Evolutionary conservation across 2,797 vertebrate species (phyloP), one percentile per base, ranked within the genome.

Genomic region (Spea hammondii): DNA sequence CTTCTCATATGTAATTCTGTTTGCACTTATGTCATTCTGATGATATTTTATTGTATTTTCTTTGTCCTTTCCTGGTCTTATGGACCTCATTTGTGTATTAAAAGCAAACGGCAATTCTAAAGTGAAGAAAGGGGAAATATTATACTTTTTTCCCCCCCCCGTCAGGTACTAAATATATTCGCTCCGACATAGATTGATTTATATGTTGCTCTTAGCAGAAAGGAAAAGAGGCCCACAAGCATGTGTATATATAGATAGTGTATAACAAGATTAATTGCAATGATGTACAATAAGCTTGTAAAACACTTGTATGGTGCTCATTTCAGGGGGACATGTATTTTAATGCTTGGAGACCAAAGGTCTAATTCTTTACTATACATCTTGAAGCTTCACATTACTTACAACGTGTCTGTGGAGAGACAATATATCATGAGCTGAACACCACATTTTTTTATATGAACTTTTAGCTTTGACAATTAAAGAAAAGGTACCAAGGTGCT

Each of bases 231-330:
- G 69, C 62, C 54, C 67, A 71, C 47, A 46, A 50, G 68, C 76
- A 65, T 78, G 76, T 70, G 59, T 46, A 78, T 70, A 78, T 67
- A 78, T 78, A 78, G 59, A 71, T 62, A 76, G 62, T 54, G 59
- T 47, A 70, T 54, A 78, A 65, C 32, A 71, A 54, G n/a, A 65
- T 65, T 71, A 32, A 32, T 32, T 32, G 32, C 32, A 32, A 32
- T 32, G 32, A 32, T 32, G 32, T 32, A 32, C 32, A 32, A 3
- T 32, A 32, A 32, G 32, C 32, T 32, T 32, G 32, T 32, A 32
- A 32, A 32, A 32, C 32, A 32, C 32, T 32, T 32, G 32, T 32
- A 32, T 32, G 32, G 32, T 3, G 32, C 32, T 1, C 32, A 32
- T 32, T 32, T 32, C 32, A 32, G 32, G 32, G 32, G 32, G 32